phyloP scores from a whole-genome alignment of 2,888 invertebrate genomes.

The Sesia apiformis region DNA sequence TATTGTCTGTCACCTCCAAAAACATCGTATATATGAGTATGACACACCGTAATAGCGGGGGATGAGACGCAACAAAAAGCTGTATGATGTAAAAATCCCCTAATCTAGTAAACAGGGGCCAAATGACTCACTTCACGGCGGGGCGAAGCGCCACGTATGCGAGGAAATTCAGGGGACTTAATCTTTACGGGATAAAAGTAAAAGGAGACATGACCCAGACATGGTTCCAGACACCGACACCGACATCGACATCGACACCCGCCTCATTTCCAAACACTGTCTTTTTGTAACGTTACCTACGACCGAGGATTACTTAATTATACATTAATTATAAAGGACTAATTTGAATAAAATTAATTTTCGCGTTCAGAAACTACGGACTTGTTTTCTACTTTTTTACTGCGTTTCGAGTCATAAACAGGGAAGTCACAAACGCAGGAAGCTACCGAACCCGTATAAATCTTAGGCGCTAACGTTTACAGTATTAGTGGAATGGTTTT shows the following conservation, averaged over 20 bases:
- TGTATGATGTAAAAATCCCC: constrained; percentile 67
- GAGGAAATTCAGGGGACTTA: constrained; percentile 63
- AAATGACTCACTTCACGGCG: constrained; percentile 70
- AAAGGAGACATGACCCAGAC: constrained; percentile 73
- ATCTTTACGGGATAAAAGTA: constrained; percentile 72
- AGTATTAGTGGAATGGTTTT: constrained; percentile 68
- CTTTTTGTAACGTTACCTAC: constrained; percentile 44
- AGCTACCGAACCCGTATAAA: constrained; percentile 25
- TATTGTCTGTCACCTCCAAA: too few relatives aligned
- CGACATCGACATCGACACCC: constrained; percentile 50
- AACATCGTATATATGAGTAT: constrained; percentile 16
- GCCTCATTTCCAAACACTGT: constrained; percentile 19
- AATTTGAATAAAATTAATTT: constrained; percentile 35
- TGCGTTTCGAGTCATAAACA: neutral
- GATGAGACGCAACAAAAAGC: constrained; percentile 40
- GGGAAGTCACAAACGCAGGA: neutral
- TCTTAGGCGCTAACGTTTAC: constrained; percentile 49
- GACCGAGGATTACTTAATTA: constrained; percentile 18
- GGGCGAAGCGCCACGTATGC: constrained; percentile 47
- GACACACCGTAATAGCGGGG: constrained; percentile 41
- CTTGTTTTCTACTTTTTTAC: neutral
- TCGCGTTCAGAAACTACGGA: neutral
- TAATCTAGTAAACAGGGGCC: constrained; percentile 72
- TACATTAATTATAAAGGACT: constrained; percentile 51
- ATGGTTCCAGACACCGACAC: constrained; percentile 51